A percentile compares a stretch with the other conserved stretches of the same genome.
Evolutionary conservation across 2,113 vertebrate species (phyloP).

Genomic region (Erpornis zantholeuca): DNA sequence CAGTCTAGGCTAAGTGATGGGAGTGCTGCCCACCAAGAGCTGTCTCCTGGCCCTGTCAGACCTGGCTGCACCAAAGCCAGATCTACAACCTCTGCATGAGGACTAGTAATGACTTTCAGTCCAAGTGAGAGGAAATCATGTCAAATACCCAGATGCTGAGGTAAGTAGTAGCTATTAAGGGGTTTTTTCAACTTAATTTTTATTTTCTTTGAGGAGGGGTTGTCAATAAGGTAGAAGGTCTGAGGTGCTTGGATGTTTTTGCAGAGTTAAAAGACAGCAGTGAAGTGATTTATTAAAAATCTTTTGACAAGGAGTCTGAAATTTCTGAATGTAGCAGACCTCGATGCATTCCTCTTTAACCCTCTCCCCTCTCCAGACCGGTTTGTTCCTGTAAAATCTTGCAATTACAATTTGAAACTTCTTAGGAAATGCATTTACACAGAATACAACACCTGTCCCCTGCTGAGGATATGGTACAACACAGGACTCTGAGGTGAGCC

Average conservation of each 20-base stretch:
- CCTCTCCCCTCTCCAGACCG: background rate
- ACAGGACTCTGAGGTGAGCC: rapidly evolving
- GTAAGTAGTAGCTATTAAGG: background rate
- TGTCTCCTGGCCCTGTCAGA: background rate
- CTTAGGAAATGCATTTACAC: background rate
- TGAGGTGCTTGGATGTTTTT: background rate
- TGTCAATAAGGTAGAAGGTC: background rate
- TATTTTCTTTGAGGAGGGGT: background rate
- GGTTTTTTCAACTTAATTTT: background rate
- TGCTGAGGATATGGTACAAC: background rate
- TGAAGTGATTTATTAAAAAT: background rate
- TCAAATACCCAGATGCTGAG: background rate
- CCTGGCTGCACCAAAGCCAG: background rate
- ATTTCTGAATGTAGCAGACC: background rate
- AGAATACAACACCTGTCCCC: background rate
- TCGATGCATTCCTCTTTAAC: background rate
- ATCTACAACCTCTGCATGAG: background rate
- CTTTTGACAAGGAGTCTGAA: background rate
- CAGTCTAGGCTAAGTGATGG: background rate
- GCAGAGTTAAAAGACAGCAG: background rate
- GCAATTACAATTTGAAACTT: background rate
- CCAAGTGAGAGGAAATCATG: background rate
- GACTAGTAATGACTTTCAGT: background rate
- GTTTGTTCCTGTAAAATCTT: background rate
- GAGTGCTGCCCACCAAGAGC: background rate